Evolutionary conservation across 2,113 vertebrate species (phyloP), one percentile per base, ranked within the genome.

Genomic region (Dermatemys mawii): DNA sequence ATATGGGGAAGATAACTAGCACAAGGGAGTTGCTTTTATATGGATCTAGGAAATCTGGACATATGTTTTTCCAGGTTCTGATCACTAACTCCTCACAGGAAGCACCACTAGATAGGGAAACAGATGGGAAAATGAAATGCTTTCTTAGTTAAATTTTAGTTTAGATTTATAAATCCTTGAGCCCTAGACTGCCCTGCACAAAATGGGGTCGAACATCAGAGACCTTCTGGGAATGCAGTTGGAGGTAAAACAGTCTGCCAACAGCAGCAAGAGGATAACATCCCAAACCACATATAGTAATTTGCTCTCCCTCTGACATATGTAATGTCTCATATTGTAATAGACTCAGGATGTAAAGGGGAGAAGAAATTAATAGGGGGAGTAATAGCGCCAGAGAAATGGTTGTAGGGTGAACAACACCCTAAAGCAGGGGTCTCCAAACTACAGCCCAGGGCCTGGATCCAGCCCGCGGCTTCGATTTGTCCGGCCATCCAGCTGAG

Each of bases 91-190:
- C 60, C 86, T 90, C 78, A 21, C 11, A 82, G 80, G 16, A 44
- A 89, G 55, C 75, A 41, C 76, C 54, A 85, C 9, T 2, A 79
- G 29, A 10, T 2, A 90, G 83, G 2, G 49, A 41, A n/a, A 63
- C 32, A n/a, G 32, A n/a, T n/a, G 60, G 63, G 63, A 6, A 70
- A 70, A 38, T 4, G 38, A 70, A 21, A 38, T 67, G n/a, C 35
- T 38, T 70, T 11, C 4, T 70, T 38, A 70, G n/a, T 67, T 32
- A 48, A 0, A 81, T 51, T 17, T 78, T 84, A 84, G 29, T 35
- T 46, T 49, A 89, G 51, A 46, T 12, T 5, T 21, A 0, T 0
- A 5, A 48, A 14, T 38, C 54, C 46, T 49, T n/a, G 81, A 60
- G 83, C 12, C 87, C 21, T 4, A 27, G 35, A 8, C 60, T 35